A percentile compares a stretch with the other conserved stretches of the same genome.
Conservation (phyloP, 1,140 invertebrate genomes). For the Psix sp. region DNA sequence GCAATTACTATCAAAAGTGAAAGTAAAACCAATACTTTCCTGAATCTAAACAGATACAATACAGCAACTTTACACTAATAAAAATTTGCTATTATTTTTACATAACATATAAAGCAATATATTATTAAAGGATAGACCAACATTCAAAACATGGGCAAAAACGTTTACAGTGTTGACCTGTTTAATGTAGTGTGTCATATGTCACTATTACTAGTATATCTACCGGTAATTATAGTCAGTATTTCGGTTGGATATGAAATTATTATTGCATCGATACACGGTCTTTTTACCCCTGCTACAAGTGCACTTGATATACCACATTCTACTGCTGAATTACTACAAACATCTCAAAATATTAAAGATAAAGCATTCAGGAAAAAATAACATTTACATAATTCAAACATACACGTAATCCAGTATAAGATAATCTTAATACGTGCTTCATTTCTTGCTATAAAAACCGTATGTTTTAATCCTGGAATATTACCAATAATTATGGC, state of each 20-base stretch:
- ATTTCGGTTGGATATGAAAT: constrained; percentile 30
- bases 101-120: constrained; percentile 28
- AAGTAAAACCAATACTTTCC: constrained; percentile 21
- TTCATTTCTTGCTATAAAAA: constrained; percentile 11
- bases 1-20: constrained; percentile 20
- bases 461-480: constrained; percentile 15
- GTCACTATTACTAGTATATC: constrained; percentile 24
- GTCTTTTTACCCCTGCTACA: constrained; percentile 29
- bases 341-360: constrained; percentile 29
- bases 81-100: constrained; percentile 29
- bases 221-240: constrained; percentile 30
- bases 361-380: constrained; percentile 32
- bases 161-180: constrained; percentile 25
- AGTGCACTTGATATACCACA: constrained; percentile 27
- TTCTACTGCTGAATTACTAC: constrained; percentile 27
- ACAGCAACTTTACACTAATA: constrained; percentile 26
- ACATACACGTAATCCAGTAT: constrained; percentile 24
- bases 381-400: constrained; percentile 24
- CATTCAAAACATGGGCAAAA: constrained; percentile 27
- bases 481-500: constrained; percentile 19
- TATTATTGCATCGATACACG: constrained; percentile 30
- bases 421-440: constrained; percentile 17
- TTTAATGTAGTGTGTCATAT: constrained; percentile 22
- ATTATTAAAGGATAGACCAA: constrained; percentile 31
- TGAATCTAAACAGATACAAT: constrained; percentile 23